phyloP scores from a whole-genome alignment of 2,888 invertebrate genomes.

The Colletes collaris region DNA sequence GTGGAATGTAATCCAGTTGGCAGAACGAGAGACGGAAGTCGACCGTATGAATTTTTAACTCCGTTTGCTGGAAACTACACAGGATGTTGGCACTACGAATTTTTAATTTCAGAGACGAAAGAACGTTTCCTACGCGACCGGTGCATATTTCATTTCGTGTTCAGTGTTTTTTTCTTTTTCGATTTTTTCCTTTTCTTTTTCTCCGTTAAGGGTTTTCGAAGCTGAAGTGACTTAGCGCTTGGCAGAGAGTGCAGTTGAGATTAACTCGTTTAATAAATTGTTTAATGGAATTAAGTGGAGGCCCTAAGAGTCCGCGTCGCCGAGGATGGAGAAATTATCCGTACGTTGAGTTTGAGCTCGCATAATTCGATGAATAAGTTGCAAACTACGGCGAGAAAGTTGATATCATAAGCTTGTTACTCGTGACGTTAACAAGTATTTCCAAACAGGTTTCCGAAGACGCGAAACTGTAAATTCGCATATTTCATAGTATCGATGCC shows the following conservation, averaged over 20 bases:
- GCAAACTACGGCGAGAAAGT: too few relatives aligned
- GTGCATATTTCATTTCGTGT: slow-evolving; percentile 6
- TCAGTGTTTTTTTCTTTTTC: neutral
- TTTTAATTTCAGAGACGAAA: slow-evolving; percentile 2
- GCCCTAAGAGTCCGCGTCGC: too few relatives aligned
- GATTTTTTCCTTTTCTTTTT: neutral
- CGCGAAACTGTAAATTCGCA: too few relatives aligned
- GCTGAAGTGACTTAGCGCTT: neutral
- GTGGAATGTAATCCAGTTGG: neutral
- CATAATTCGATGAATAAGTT: too few relatives aligned
- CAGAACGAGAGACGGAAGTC: neutral
- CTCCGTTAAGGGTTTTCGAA: neutral
- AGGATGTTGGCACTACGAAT: slow-evolving; percentile 5
- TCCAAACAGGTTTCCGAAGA: too few relatives aligned
- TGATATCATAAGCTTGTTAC: too few relatives aligned
- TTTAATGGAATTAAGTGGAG: neutral
- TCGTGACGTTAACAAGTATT: too few relatives aligned
- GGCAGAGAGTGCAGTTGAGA: neutral
- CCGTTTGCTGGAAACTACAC: neutral
- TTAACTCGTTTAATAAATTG: neutral
- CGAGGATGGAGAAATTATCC: too few relatives aligned
- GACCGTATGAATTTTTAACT: slow-evolving; percentile 22
- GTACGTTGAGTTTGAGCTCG: too few relatives aligned
- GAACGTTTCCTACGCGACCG: neutral
- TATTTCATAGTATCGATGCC: too few relatives aligned